phyloP scores from a whole-genome alignment of 2,113 vertebrate species.

The Aplodontia rufa region DNA sequence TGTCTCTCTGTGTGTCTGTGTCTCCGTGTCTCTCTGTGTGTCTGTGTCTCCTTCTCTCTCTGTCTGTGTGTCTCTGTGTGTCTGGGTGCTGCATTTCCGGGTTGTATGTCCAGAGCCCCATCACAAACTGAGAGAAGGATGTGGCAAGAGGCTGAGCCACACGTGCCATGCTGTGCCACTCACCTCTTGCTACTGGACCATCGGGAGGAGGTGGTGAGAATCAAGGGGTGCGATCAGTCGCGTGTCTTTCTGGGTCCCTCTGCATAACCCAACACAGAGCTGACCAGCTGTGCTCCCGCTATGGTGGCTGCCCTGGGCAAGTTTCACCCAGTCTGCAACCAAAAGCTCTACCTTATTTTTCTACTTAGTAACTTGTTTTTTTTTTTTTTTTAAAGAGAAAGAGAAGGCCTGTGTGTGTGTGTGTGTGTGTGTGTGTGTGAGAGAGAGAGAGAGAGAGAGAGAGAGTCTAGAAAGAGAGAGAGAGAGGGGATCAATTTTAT shows the following conservation, averaged over 20 bases:
- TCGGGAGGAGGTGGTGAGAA: fast-evolving
- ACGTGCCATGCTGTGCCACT: fast-evolving
- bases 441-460: too few species aligned
- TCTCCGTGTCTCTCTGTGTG: fast-evolving
- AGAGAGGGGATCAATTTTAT: too few species aligned
- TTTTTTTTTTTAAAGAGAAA: too few species aligned
- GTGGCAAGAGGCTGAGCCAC: too few species aligned
- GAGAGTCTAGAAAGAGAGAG: too few species aligned
- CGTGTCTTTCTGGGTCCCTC: background rate
- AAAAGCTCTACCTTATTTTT: background rate
- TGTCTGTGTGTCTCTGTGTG: background rate
- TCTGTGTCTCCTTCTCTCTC: background rate
- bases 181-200: background rate
- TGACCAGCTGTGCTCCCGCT: too few species aligned
- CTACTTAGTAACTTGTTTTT: background rate
- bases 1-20: background rate
- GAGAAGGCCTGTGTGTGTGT: too few species aligned
- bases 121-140: background rate
- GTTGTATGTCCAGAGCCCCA: background rate
- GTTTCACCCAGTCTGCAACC: background rate
- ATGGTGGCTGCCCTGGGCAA: too few species aligned
- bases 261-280: background rate
- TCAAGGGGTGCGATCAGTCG: fast-evolving
- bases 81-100: background rate
- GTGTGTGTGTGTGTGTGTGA: too few species aligned